phyloP scores from a whole-genome alignment of 2,113 vertebrate species.

The Indicator indicator region DNA sequence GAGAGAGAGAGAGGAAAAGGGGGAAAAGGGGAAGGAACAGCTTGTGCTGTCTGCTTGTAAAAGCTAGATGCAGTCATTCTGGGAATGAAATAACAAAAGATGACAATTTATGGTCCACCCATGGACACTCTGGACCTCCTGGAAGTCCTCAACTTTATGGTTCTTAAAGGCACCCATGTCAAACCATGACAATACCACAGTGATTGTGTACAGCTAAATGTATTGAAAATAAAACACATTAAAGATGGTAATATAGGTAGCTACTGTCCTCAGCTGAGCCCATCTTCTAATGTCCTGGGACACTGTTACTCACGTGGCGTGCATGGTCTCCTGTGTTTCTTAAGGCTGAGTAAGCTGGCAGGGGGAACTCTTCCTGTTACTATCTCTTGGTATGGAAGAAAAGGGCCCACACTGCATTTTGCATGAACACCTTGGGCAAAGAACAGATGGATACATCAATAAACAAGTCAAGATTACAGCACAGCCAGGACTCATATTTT shows the following conservation, averaged over 20 bases:
- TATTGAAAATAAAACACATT: neutral
- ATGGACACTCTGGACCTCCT: no score
- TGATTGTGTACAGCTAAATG: no score
- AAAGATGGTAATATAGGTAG: neutral
- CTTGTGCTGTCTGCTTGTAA: no score
- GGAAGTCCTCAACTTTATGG: no score
- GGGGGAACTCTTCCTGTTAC: neutral
- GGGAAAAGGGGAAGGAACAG: no score
- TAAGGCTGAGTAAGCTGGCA: neutral
- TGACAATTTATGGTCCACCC: no score
- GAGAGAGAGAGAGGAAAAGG: no score
- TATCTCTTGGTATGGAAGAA: neutral
- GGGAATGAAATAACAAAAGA: no score
- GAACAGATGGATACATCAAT: neutral
- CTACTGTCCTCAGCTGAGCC: neutral
- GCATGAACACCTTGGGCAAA: neutral
- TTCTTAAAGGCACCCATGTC: no score
- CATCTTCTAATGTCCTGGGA: neutral
- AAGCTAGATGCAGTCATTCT: no score
- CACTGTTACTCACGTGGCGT: neutral
- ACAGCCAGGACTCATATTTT: neutral
- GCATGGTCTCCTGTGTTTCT: neutral
- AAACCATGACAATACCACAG: no score
- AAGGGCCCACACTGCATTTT: accelerated
- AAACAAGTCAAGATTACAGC: neutral